Evolutionary conservation across 1,140 invertebrate species (phyloP), one percentile per base, ranked within the genome.

Genomic region (Trypoxylus dichotomus): DNA sequence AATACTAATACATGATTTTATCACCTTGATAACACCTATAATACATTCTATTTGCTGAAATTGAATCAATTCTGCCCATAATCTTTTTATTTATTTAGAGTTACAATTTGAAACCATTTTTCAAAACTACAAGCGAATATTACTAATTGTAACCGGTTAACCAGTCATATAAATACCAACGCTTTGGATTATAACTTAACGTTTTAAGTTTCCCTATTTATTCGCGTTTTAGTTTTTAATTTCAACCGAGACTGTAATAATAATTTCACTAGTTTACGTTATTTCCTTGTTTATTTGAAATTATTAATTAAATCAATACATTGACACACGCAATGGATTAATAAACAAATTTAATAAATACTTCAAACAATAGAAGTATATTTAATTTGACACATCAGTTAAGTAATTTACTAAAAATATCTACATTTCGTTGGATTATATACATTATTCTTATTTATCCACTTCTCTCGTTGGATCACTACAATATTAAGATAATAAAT

Each of bases 331-430:
- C 72, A 74, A 41, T 25, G 63, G 29, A 19, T 74, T 37, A 74
- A 74, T 74, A 74, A 74, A 41, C 19, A 74, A 74, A 41, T 19
- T 74, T 74, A 37, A 41, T 41, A 74, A 25, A 24, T 27, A 68
- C 60, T 29, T 29, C 60, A 29, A 24, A 68, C 27, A 68, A 54
- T 15, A 54, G 47, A 54, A 54, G 60, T 68, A 11, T 68, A 68
- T 27, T 68, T 21, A 60, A 74, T 74, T 74, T 74, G 72, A 74
- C 72, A 74, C 72, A 74, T 43, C 15, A 21, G 19, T 74, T 74
- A 19, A 42, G 29, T 74, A 74, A 74, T 71, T 71, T 71, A 32
- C 63, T 74, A 74, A 43, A 68, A 68, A 68, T 68, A 68, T 68
- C 60, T 68, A 68, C 60, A 68, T 13, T 68, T 68, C 21, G 27